A percentile compares a stretch with the other conserved stretches of the same genome.
Conservation (phyloP, 2,888 invertebrate species). For the Tigriopus californicus region DNA sequence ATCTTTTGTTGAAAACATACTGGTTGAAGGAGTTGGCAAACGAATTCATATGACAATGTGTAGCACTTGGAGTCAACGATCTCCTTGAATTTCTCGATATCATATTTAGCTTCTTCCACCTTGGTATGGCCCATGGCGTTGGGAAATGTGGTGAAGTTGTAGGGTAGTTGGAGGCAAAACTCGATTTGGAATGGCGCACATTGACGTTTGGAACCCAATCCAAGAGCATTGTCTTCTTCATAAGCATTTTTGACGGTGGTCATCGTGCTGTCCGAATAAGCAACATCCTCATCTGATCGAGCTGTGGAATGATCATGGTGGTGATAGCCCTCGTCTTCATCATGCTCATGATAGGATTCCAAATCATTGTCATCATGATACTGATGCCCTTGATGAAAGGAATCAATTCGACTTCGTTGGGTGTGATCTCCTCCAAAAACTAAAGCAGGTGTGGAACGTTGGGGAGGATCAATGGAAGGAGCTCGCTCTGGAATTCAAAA, state of each 20-base stretch:
- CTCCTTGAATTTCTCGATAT: conserved; percentile 16
- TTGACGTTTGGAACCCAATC: background rate
- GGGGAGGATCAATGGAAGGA: background rate
- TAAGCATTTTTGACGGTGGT: too few species aligned
- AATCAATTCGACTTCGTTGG: too few species aligned
- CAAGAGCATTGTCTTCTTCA: background rate
- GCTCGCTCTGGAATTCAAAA: background rate
- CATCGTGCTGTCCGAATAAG: too few species aligned
- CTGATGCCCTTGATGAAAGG: too few species aligned
- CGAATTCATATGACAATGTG: conserved; percentile 65
- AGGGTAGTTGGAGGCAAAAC: conserved; percentile 6
- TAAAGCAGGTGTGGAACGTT: background rate
- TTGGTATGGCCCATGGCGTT: conserved; percentile 8
- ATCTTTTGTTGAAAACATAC: conserved; percentile 34
- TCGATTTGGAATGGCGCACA: background rate
- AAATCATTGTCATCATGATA: too few species aligned
- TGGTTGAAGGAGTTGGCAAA: conserved; percentile 68
- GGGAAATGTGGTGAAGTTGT: conserved; percentile 9
- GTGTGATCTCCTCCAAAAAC: background rate
- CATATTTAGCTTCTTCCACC: conserved; percentile 3
- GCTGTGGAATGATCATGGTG: too few species aligned
- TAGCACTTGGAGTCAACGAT: conserved; percentile 80
- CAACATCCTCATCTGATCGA: too few species aligned
- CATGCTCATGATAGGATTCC: background rate
- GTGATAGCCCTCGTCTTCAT: too few species aligned